Evolutionary conservation across 2,888 invertebrate species (phyloP).

Genomic region (Kryphioiulus occultus): DNA sequence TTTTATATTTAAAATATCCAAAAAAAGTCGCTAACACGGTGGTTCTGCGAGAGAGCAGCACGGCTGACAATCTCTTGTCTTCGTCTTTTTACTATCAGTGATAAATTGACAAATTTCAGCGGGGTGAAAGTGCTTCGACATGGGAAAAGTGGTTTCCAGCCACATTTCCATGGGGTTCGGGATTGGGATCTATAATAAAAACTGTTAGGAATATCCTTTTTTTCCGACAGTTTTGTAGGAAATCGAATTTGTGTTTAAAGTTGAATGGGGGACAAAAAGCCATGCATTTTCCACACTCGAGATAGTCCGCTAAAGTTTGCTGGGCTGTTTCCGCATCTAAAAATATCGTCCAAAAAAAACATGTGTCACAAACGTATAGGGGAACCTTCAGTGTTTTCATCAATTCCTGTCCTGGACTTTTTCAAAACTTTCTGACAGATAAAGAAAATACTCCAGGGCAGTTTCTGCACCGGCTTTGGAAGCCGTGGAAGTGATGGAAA

Average conservation of each 20-base stretch:
- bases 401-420: not conserved
- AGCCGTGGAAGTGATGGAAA: too few relatives aligned
- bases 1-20: conserved; percentile 3
- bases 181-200: not conserved
- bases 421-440: not conserved
- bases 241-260: not conserved
- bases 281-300: not conserved
- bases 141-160: not conserved
- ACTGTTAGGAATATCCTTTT: not conserved
- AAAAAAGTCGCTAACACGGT: not conserved
- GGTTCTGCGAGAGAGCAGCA: not conserved
- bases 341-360: not conserved
- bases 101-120: conserved; percentile 26
- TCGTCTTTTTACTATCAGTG: conserved; percentile 25
- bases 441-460: not conserved
- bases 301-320: not conserved
- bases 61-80: conserved; percentile 15
- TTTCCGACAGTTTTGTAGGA: not conserved
- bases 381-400: not conserved
- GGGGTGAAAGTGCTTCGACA: conserved; percentile 14
- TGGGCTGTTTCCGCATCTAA: not conserved
- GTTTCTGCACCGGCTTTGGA: too few relatives aligned
- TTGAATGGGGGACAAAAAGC: not conserved
- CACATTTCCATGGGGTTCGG: not conserved
- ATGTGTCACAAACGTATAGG: not conserved